Evolutionary conservation across 2,113 vertebrate species (phyloP), one percentile per base, ranked within the genome.

Genomic region (Tychaedon coryphoeus): DNA sequence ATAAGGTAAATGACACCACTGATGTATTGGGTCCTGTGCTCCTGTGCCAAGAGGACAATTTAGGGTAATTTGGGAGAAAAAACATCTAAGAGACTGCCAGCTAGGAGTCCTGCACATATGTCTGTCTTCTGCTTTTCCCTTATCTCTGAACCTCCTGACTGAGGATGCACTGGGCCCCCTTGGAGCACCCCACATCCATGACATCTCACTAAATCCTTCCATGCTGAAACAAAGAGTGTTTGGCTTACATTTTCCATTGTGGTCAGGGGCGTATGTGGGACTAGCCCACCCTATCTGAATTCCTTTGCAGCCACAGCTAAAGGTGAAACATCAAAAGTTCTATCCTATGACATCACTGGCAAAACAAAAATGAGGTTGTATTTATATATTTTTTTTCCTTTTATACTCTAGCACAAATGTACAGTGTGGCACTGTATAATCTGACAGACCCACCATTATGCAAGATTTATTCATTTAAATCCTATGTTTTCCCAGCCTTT

Each of bases 201-300:
- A 38, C 19, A 43, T 62, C 43, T 13, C 53, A 19, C n/a, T 8
- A 34, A 47, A 57, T n/a, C 5, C 12, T 31, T 40, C 33, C 19
- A 1, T 26, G 38, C 36, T 43, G 65, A 67, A 66, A 29, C 9
- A 43, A 34, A 76, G 9, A 18, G 14, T 1, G 28, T 5, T 3
- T 56, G 8, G 15, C 2, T 75, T 20, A 20, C 16, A 14, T 74
- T 67, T 77, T 8, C 25, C 36, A 34, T 3, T 5, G 12, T 1
- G 1, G 28, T 28, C 42, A 65, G 36, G 24, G 29, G 14, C 1
- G 0, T 18, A 19, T 2, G 23, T 48, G 47, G 11, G 20, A 51
- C 8, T 6, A 54, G 6, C 3, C 17, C 36, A 40, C 12, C 4
- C 3, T 4, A 22, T 14, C 6, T 36, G 17, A 67, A 82, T 11